Conservation (phyloP, 2,888 invertebrate genomes). For the Coleophora flavipennella region DNA sequence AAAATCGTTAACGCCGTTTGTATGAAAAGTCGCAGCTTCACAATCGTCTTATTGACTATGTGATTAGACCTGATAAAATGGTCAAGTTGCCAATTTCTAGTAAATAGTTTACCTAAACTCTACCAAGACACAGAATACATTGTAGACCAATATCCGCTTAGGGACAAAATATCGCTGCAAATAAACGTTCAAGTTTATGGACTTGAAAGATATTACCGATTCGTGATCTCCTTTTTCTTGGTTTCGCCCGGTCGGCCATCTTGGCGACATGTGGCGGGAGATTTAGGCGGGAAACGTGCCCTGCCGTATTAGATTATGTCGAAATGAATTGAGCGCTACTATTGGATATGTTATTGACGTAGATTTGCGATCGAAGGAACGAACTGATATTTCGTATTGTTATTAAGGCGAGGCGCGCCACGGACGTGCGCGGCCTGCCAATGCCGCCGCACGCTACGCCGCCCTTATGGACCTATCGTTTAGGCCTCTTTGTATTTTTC, state of each 20-base stretch:
- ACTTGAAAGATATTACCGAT: slow-evolving; percentile 73
- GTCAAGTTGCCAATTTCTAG: no score
- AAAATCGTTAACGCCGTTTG: no score
- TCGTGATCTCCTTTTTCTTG: slow-evolving; percentile 72
- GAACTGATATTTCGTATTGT: slow-evolving; percentile 74
- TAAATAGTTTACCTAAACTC: background rate
- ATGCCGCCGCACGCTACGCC: slow-evolving; percentile 38
- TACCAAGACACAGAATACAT: slow-evolving; percentile 28
- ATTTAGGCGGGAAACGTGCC: slow-evolving; percentile 72
- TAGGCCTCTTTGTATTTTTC: slow-evolving; percentile 72
- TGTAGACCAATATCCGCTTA: slow-evolving; percentile 67
- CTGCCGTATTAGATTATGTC: slow-evolving; percentile 70
- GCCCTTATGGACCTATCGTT: slow-evolving; percentile 67
- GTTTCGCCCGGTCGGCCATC: slow-evolving; percentile 67
- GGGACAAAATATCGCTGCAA: slow-evolving; percentile 71
- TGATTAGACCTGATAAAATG: no score
- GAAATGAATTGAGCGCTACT: slow-evolving; percentile 71
- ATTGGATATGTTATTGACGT: slow-evolving; percentile 74
- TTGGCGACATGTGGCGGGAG: slow-evolving; percentile 73
- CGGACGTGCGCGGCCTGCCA: slow-evolving; percentile 57
- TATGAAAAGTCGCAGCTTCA: no score
- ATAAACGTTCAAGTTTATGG: slow-evolving; percentile 73
- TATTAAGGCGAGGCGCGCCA: slow-evolving; percentile 58
- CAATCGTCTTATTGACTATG: no score
- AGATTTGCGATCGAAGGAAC: slow-evolving; percentile 73